Percentiles rank a stretch among this genome's conserved stretches.
Evolutionary conservation across 2,888 invertebrate species (phyloP).

Genomic region (Argyresthia albistria): DNA sequence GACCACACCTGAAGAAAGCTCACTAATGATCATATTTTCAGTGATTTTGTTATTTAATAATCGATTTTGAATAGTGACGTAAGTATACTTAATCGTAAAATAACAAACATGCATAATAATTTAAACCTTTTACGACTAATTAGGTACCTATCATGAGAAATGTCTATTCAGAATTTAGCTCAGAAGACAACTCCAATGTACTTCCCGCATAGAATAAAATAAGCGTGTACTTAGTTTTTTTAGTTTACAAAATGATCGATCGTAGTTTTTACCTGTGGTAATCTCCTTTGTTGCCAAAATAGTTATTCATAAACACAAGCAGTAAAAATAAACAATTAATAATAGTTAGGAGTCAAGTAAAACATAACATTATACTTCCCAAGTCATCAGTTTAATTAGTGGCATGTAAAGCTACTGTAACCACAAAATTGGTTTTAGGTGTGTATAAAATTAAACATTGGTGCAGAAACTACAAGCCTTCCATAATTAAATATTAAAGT

Average conservation of each 20-base stretch:
- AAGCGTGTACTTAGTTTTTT: slow-evolving; percentile 5
- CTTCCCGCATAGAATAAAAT: too few relatives aligned
- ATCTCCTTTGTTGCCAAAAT: slow-evolving; percentile 72
- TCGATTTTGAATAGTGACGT: slow-evolving; percentile 10
- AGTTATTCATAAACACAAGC: slow-evolving; percentile 19
- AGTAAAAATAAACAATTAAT: neutral
- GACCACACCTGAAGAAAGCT: slow-evolving; percentile 69
- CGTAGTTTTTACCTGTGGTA: slow-evolving; percentile 58
- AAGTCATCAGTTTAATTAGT: too few relatives aligned
- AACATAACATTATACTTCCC: too few relatives aligned
- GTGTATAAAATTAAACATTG: too few relatives aligned
- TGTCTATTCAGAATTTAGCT: too few relatives aligned
- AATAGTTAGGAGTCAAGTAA: neutral
- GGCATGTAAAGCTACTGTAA: too few relatives aligned
- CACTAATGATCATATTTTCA: slow-evolving; percentile 35
- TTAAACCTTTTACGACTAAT: neutral
- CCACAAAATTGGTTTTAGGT: too few relatives aligned
- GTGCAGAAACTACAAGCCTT: neutral
- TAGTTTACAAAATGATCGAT: slow-evolving; percentile 18
- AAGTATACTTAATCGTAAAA: slow-evolving; percentile 4
- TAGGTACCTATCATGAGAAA: too few relatives aligned
- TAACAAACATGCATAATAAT: slow-evolving; percentile 6
- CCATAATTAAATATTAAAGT: neutral
- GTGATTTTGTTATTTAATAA: slow-evolving; percentile 13
- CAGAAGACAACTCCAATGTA: too few relatives aligned